These are phyloP conservation scores for Brachionus rubens DNA, from an alignment of 1,140 invertebrate species.

Conservation along the genomic window DNA sequence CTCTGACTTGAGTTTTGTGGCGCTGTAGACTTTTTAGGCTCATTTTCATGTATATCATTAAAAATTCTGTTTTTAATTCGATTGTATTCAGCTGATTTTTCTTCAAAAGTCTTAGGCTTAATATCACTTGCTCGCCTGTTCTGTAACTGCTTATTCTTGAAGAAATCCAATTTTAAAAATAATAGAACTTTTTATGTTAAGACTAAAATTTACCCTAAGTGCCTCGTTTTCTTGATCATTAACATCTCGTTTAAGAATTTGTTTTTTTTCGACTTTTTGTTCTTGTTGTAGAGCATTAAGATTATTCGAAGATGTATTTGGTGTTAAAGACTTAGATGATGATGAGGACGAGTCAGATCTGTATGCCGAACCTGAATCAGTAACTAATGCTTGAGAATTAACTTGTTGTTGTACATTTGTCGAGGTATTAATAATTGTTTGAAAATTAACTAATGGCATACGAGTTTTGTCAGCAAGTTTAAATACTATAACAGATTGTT, in stretches of 20 bases:
- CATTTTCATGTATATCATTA: conserved; percentile 4
- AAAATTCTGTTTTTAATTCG: conserved; percentile 40
- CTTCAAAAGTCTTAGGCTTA: conserved; percentile 28
- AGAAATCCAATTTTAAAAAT: neutral
- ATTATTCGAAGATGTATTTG: conserved; percentile 28
- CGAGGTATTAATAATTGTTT: conserved; percentile 8
- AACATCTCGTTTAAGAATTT: conserved; percentile 33
- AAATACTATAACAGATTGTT: conserved; percentile 26
- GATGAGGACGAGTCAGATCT: conserved; percentile 4
- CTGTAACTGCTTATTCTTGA: neutral
- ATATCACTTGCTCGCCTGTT: neutral
- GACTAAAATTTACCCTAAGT: neutral
- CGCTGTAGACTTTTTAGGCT: neutral
- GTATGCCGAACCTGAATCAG: conserved; percentile 6
- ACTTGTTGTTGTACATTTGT: conserved; percentile 1
- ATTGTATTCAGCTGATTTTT: conserved; percentile 42
- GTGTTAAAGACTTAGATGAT: neutral
- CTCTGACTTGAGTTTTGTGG: neutral
- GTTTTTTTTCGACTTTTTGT: conserved; percentile 9
- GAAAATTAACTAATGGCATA: neutral
- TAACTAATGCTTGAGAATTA: too few relatives aligned
- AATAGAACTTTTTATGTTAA: neutral
- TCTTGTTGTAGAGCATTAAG: neutral
- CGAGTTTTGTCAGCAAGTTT: neutral
- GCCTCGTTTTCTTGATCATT: conserved; percentile 11